Evolutionary conservation across 1,140 invertebrate species (phyloP).

Genomic region (Mya arenaria): DNA sequence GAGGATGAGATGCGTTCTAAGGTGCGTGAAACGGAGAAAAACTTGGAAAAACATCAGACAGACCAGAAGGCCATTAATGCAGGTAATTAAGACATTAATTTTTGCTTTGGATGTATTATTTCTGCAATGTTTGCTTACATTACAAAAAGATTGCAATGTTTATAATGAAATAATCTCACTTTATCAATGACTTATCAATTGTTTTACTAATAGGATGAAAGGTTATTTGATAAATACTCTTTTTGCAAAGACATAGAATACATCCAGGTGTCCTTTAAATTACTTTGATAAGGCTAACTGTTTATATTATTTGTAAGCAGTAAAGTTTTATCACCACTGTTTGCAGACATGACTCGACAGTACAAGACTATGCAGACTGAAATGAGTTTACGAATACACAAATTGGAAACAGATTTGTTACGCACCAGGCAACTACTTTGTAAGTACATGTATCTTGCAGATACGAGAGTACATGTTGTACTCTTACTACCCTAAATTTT

Average conservation of each 20-base stretch:
- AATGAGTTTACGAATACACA: conserved; percentile 73
- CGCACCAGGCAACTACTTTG: conserved; percentile 64
- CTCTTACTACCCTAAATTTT: too few species aligned
- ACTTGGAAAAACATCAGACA: conserved; percentile 64
- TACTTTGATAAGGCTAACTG: too few species aligned
- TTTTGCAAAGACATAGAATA: too few species aligned
- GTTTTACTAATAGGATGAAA: not conserved
- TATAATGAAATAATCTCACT: not conserved
- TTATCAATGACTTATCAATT: not conserved
- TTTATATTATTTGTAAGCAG: too few species aligned
- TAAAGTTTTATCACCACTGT: too few species aligned
- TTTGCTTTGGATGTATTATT: not conserved
- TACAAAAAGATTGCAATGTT: not conserved
- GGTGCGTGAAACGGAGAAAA: conserved; percentile 68
- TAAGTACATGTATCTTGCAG: conserved; percentile 48
- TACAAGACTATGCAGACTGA: conserved; percentile 80
- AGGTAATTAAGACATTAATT: conserved; percentile 52
- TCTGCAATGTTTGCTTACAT: not conserved
- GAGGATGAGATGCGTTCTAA: conserved; percentile 64
- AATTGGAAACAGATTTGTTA: conserved; percentile 72
- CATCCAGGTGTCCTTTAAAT: too few species aligned
- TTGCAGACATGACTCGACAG: conserved; percentile 77
- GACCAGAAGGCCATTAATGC: conserved; percentile 75
- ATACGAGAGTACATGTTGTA: too few species aligned
- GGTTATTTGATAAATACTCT: too few species aligned